Conservation (phyloP, 2,113 vertebrate species). For the Nipponia nippon region DNA sequence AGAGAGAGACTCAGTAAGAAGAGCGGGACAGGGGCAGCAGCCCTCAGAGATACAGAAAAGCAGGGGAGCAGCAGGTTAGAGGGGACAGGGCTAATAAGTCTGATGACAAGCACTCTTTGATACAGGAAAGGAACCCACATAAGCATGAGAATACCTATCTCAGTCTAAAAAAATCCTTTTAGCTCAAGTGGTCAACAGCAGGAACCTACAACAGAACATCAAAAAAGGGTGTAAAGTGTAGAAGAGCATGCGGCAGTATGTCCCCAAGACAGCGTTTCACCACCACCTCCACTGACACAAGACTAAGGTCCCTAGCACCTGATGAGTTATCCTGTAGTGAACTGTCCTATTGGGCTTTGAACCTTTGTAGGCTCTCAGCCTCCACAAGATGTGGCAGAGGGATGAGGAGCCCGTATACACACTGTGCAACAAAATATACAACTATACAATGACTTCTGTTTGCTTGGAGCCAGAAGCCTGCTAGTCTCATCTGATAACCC, state of each 20-base stretch:
- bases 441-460: neutral
- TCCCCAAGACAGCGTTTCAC: neutral
- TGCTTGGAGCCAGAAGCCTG: neutral
- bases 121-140: neutral
- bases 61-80: neutral
- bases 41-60: neutral
- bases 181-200: neutral
- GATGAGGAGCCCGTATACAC: neutral
- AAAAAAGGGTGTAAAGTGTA: neutral
- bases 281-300: neutral
- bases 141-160: neutral
- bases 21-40: neutral
- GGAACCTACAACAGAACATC: neutral
- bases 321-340: neutral
- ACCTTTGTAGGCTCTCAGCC: neutral
- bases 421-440: neutral
- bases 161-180: neutral
- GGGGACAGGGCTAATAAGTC: neutral
- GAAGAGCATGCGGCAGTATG: neutral
- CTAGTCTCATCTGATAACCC: neutral
- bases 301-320: neutral
- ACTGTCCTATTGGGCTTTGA: neutral
- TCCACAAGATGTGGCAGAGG: neutral
- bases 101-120: neutral
- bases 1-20: neutral